These are phyloP conservation scores for Philereme transversata DNA, from an alignment of 2,888 invertebrate species.

Conservation along the genomic window DNA sequence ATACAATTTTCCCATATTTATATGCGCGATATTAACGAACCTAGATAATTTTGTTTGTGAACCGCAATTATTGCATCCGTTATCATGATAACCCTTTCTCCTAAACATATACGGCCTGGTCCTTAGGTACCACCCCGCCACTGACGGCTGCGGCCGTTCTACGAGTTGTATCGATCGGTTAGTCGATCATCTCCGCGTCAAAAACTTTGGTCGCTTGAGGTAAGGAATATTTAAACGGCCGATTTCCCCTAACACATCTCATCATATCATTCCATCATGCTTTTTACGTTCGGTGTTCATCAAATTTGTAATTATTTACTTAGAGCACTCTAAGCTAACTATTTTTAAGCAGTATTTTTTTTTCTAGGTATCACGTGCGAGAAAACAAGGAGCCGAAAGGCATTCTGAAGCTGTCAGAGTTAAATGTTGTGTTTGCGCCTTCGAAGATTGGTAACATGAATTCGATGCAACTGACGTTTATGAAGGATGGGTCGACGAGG, in stretches of 20 bases:
- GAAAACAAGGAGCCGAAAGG: slow-evolving; percentile 93
- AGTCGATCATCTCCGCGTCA: slow-evolving; percentile 76
- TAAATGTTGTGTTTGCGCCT: slow-evolving; percentile 94
- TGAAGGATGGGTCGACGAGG: slow-evolving; percentile 93
- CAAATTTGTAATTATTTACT: neutral
- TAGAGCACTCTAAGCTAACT: neutral
- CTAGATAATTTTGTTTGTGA: neutral
- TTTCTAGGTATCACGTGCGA: slow-evolving; percentile 86
- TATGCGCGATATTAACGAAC: too few relatives aligned
- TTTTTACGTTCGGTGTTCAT: slow-evolving; percentile 14
- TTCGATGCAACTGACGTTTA: slow-evolving; percentile 93
- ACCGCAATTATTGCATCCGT: neutral
- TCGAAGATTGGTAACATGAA: slow-evolving; percentile 91
- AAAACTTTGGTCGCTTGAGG: slow-evolving; percentile 80
- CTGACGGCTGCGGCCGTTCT: slow-evolving; percentile 76
- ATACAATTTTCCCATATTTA: too few relatives aligned
- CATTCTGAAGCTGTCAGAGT: slow-evolving; percentile 89
- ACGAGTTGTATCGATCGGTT: slow-evolving; percentile 76
- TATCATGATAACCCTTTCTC: slow-evolving; percentile 5
- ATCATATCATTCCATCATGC: slow-evolving; percentile 24
- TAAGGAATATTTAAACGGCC: slow-evolving; percentile 53
- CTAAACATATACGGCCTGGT: slow-evolving; percentile 68
- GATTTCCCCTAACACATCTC: slow-evolving; percentile 14
- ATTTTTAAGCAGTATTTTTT: slow-evolving; percentile 24
- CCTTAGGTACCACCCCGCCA: slow-evolving; percentile 78